Evolutionary conservation across 2,797 vertebrate genomes (phyloP).

Genomic region (Gymnodraco acuticeps): DNA sequence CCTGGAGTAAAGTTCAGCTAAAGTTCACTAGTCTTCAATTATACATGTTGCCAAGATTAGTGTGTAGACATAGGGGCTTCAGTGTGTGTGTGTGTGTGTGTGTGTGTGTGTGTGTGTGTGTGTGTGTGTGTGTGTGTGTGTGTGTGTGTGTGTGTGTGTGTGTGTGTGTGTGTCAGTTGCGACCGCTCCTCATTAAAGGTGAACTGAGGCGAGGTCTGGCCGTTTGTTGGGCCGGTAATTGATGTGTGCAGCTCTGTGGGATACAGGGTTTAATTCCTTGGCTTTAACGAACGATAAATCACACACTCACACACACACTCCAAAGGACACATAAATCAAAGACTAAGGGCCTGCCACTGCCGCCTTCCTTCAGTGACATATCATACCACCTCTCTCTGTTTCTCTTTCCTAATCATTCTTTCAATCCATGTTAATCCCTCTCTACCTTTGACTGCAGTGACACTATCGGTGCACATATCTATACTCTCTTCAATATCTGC

Average conservation of each 20-base stretch:
- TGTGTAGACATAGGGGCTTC: background rate
- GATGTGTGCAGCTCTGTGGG: constrained; percentile 76
- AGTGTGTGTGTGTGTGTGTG: background rate
- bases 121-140: background rate
- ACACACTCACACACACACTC: constrained; percentile 29
- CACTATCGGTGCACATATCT: constrained; percentile 54
- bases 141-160: background rate
- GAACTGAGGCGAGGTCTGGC: constrained; percentile 71
- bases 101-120: background rate
- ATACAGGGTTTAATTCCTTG: constrained; percentile 84
- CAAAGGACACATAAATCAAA: constrained; percentile 78
- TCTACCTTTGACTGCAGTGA: constrained; percentile 53
- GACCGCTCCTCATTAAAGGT: constrained; percentile 79
- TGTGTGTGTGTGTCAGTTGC: constrained; percentile 29
- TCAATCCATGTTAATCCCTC: constrained; percentile 63
- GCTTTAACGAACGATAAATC: constrained; percentile 84
- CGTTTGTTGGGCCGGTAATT: constrained; percentile 76
- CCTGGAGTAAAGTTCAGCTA: background rate
- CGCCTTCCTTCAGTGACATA: constrained; percentile 65
- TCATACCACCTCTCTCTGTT: constrained; percentile 63
- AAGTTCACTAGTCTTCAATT: background rate
- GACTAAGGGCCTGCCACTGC: constrained; percentile 69
- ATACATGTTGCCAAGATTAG: background rate
- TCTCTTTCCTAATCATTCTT: constrained; percentile 54
- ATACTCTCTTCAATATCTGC: constrained; percentile 55